phyloP scores from a whole-genome alignment of 2,113 vertebrate species.

The Accipiter virgatus region DNA sequence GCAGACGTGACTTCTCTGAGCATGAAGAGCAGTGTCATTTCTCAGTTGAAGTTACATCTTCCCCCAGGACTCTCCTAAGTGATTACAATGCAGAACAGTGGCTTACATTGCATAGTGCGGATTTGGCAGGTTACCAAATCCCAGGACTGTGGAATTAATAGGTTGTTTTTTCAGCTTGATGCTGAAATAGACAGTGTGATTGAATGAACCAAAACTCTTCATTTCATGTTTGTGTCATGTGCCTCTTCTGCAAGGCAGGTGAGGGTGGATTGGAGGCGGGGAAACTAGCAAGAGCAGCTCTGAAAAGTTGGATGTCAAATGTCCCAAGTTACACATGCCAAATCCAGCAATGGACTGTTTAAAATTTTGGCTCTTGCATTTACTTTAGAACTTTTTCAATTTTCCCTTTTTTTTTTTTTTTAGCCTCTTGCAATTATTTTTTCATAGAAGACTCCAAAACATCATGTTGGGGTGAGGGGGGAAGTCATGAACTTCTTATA shows the following conservation, averaged over 20 bases:
- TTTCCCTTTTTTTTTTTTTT: neutral
- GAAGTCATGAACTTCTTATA: neutral
- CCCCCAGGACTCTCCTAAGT: neutral
- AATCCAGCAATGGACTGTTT: neutral
- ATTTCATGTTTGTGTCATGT: neutral
- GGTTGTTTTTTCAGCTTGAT: neutral
- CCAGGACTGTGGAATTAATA: neutral
- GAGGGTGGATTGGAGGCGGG: neutral
- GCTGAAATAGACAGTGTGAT: neutral
- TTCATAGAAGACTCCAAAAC: neutral
- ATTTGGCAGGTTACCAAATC: neutral
- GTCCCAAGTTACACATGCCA: neutral
- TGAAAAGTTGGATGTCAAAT: neutral
- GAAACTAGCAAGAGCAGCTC: neutral
- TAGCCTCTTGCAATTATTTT: neutral
- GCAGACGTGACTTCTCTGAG: neutral
- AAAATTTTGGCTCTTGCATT: neutral
- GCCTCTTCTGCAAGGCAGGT: neutral
- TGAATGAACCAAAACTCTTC: neutral
- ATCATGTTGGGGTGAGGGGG: too few relatives aligned
- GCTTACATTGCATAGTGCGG: neutral
- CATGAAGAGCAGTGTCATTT: neutral
- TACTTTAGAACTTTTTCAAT: neutral
- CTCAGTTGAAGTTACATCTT: neutral
- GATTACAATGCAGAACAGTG: neutral